Evolutionary conservation across 1,140 invertebrate genomes (phyloP), one percentile per base, ranked within the genome.

Genomic region (Caenorhabditis briggsae): DNA sequence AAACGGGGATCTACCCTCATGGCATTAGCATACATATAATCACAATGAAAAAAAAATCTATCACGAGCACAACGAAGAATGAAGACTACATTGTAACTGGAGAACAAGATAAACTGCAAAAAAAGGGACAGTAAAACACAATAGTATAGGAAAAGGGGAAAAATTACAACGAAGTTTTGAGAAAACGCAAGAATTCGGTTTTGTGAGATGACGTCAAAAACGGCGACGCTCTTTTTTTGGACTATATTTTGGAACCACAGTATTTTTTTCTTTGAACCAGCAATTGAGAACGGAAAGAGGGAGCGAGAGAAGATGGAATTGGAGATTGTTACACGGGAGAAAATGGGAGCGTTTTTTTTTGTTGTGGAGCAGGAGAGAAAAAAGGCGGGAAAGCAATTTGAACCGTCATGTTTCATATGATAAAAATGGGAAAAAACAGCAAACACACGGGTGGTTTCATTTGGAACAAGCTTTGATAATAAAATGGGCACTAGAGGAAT

Each of bases 321-420:
- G 6, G 78, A 82, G 48, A 33, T 83, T 83, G 82, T 61, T 33
- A 33, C 33, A 33, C 33, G 33, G 25, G 43, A 58, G 58, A 58
- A 25, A 58, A 61, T 83, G 58, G 56, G 33, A 58, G 58, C 46
- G 23, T 20, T 83, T 23, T 12, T 18, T 83, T 46, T 16, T 16
- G 2, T 12, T 46, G n/a, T 41, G 82, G 43, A 46, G 53, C 23
- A n/a, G 82, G 58, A 33, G 33, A 53, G 2, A 33, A 65, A 48
- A 58, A 53, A 70, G 84, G 65, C 20, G 64, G 82, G 65, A 58
- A 50, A 74, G 84, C 61, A 85, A 56, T 33, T 85, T 70, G 46
- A 83, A 83, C 82, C 58, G 82, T 58, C 82, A 83, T 61, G 58
- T 83, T 83, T 83, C 53, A 83, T 41, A 55, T 9, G 53, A 16